Evolutionary conservation across 2,888 invertebrate species (phyloP), one percentile per base, ranked within the genome.

Genomic region (Ernsta delagoae): DNA sequence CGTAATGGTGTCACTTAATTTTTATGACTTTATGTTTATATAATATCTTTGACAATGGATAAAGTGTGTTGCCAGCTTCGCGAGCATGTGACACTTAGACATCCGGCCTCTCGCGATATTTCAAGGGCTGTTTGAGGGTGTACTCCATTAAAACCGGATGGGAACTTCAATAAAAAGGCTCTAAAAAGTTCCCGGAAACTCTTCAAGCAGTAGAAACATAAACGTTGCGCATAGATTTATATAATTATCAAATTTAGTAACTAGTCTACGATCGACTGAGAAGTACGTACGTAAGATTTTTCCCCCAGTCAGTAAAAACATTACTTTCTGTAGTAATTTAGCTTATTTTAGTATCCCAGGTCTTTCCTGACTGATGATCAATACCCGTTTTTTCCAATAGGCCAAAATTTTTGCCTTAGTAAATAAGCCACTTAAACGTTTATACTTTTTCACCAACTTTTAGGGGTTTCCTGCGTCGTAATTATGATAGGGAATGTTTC

Each of bases 1-100:
- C n/a, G 59, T 65, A 34, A 65, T 57, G 16, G 45, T 16, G 45
- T 56, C 34, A 11, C 57, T 48, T 34, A 57, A 57, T 57, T 65
- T 64, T 57, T 45, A 65, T 65, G 56, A 65, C 16, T 41, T 64
- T 31, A 54, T 64, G 64, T n/a, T 43, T 64, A 54, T 56, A 43
- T 56, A 43, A 64, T 56, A 43, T 8, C n/a, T 11, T 60, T 24
- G 50, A 50, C 16, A 50, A 16, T 50, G 8, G 16, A 50, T 12
- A 24, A 50, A 16, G 8, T 50, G 4, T 50, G 16, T 50, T 50
- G 16, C 16, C 8, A 8, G 16, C 50, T 7, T 16, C 16, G 4
- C 8, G 50, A 50, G 8, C 12, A 12, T 2, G 11, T n/a, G n/a
- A n/a, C 12, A 48, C 11, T 16, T 48, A 12, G 48, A 12, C 6